phyloP scores from a whole-genome alignment of 1,140 invertebrate genomes.

The Leptoteleia sp. region DNA sequence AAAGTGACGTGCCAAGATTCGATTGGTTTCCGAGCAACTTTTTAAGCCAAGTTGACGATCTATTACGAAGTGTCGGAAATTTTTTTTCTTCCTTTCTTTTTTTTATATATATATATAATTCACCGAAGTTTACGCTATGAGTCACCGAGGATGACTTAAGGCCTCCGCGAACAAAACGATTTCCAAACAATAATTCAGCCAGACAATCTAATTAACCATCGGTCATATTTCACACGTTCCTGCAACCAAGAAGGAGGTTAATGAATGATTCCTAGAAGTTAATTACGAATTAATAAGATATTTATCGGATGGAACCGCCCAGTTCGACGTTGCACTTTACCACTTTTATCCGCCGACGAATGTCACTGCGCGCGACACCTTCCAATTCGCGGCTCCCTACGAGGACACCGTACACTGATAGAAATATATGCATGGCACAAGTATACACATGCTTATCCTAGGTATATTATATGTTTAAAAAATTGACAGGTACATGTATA shows the following conservation, averaged over 20 bases:
- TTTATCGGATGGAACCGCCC: conserved; percentile 36
- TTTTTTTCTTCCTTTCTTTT: too few species aligned
- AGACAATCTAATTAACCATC: conserved; percentile 49
- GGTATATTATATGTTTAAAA: too few species aligned
- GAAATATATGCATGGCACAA: too few species aligned
- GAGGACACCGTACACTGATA: too few species aligned
- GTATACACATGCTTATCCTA: too few species aligned
- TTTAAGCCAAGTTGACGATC: too few species aligned
- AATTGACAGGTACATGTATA: too few species aligned
- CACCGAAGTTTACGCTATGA: conserved; percentile 1
- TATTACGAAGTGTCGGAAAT: too few species aligned
- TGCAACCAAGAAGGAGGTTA: conserved; percentile 33
- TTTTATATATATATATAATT: too few species aligned
- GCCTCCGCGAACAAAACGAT: conserved; percentile 3
- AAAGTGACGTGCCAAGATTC: too few species aligned
- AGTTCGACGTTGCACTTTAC: background rate
- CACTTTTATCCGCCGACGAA: background rate
- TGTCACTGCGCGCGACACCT: conserved; percentile 29
- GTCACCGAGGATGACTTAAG: conserved; percentile 15
- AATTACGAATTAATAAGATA: conserved; percentile 57
- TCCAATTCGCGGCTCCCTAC: too few species aligned
- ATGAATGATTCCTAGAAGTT: conserved; percentile 40
- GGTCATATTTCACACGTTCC: conserved; percentile 31
- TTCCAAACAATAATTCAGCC: conserved; percentile 48
- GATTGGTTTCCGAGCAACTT: too few species aligned